Conservation (phyloP, 2,797 vertebrate genomes). For the Cheirogaleus major region DNA sequence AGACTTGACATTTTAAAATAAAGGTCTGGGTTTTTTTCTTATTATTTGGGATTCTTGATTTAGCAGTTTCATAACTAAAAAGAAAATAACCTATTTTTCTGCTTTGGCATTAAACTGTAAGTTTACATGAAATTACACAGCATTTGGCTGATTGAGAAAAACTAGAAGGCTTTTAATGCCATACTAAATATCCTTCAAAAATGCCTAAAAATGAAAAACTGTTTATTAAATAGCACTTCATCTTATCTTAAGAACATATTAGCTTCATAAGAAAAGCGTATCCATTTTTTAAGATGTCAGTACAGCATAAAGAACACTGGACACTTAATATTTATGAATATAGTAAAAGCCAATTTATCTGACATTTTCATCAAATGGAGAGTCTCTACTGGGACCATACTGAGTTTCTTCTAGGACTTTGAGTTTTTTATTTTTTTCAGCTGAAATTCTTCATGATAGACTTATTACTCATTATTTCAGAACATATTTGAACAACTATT, state of each 20-base stretch:
- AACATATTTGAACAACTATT: neutral
- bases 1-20: neutral
- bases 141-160: neutral
- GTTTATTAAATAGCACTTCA: slow-evolving; percentile 47
- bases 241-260: slow-evolving; percentile 55
- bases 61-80: slow-evolving; percentile 35
- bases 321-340: slow-evolving; percentile 58
- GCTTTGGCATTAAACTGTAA: neutral
- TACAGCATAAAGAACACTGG: slow-evolving; percentile 37
- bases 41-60: slow-evolving; percentile 36
- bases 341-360: slow-evolving; percentile 59
- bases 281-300: slow-evolving; percentile 42
- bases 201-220: slow-evolving; percentile 56
- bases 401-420: neutral
- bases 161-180: neutral
- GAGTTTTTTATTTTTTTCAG: neutral
- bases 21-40: neutral
- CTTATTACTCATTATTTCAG: neutral
- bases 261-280: neutral
- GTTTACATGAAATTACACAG: slow-evolving; percentile 1
- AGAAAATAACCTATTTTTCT: slow-evolving; percentile 45
- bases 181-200: neutral
- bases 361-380: slow-evolving; percentile 59
- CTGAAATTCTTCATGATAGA: neutral
- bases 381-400: neutral